phyloP scores from a whole-genome alignment of 1,140 invertebrate species.

The Neodiprion lecontei region DNA sequence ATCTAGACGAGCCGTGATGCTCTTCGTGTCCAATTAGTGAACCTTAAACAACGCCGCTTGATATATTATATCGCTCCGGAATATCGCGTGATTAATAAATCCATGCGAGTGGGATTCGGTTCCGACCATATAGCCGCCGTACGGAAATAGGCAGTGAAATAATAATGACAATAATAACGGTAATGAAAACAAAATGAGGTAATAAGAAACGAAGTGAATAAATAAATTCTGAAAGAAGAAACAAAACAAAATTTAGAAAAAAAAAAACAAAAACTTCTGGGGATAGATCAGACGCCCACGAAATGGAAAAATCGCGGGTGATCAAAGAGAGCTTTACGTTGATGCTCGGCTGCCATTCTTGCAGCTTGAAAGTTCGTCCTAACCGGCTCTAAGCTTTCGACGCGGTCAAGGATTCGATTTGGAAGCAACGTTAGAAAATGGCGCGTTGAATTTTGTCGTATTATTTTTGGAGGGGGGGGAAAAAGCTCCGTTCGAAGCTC shows the following conservation, averaged over 20 bases:
- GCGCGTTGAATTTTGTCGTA: too few species aligned
- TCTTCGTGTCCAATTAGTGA: background rate
- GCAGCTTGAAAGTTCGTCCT: background rate
- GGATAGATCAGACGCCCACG: constrained; percentile 5
- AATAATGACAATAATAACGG: background rate
- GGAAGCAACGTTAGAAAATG: background rate
- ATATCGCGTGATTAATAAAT: constrained; percentile 8
- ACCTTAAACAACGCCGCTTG: background rate
- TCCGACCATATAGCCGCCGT: background rate
- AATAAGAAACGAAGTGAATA: background rate
- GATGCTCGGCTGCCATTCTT: background rate
- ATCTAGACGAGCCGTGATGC: background rate
- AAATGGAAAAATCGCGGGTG: constrained; percentile 8
- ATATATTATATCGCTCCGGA: background rate
- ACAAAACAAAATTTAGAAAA: background rate
- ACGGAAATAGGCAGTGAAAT: background rate
- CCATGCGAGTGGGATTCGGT: background rate
- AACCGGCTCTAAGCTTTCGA: background rate
- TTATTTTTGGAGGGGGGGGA: too few species aligned
- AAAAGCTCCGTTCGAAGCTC: too few species aligned
- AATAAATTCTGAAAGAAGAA: background rate
- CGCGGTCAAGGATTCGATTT: background rate
- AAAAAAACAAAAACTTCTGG: background rate
- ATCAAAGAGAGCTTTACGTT: constrained; percentile 4
- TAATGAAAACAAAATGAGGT: background rate